phyloP scores from a whole-genome alignment of 2,797 vertebrate species.

The Cynopterus sphinx region DNA sequence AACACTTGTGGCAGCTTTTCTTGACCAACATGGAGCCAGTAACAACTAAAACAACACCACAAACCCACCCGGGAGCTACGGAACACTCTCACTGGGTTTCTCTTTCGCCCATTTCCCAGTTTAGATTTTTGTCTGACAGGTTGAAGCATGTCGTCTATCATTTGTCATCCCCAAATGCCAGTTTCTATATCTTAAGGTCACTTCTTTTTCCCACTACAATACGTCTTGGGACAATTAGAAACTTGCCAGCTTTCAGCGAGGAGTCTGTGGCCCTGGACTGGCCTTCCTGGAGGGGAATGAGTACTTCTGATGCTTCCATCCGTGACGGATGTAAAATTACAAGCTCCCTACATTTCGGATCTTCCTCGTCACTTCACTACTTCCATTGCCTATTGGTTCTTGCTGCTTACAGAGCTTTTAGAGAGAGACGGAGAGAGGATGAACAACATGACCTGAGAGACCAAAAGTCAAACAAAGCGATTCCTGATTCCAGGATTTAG shows the following conservation, averaged over 20 bases:
- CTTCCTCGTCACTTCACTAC: background rate
- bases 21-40: background rate
- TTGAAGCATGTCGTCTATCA: conserved; percentile 22
- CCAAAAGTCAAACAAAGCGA: background rate
- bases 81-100: conserved; percentile 29
- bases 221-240: conserved; percentile 42
- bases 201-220: background rate
- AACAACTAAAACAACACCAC: background rate
- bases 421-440: background rate
- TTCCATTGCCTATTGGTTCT: background rate
- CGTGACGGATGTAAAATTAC: background rate
- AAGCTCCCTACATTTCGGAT: fast-evolving
- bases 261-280: background rate
- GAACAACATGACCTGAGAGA: background rate
- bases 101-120: conserved; percentile 23
- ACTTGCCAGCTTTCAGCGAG: background rate
- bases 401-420: background rate
- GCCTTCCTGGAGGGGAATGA: background rate
- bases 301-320: background rate
- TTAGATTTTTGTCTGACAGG: conserved; percentile 29
- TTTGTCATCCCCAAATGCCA: conserved; percentile 36
- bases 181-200: background rate
- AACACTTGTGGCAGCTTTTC: conserved; percentile 31
- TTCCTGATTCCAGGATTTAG: background rate
- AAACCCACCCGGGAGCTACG: background rate